phyloP scores from a whole-genome alignment of 1,140 invertebrate species.

The Watersipora subatra region DNA sequence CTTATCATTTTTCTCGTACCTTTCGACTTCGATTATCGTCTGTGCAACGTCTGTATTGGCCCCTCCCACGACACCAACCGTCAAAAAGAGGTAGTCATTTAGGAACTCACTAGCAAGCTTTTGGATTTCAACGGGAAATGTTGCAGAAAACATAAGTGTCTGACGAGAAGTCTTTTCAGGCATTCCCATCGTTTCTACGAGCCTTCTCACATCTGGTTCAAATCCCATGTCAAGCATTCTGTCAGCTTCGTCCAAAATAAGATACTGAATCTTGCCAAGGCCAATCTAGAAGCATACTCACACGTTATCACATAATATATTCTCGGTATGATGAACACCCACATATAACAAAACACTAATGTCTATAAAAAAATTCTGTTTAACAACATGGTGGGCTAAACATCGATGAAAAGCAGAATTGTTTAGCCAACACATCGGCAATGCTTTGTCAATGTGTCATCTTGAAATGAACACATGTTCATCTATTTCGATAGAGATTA shows the following conservation, averaged over 20 bases:
- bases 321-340: too few species aligned
- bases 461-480: too few species aligned
- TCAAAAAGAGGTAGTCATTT: constrained; percentile 62
- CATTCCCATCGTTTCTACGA: constrained; percentile 64
- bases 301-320: too few species aligned
- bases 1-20: constrained; percentile 56
- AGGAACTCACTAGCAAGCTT: constrained; percentile 58
- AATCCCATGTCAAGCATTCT: constrained; percentile 86
- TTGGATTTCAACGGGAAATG: constrained; percentile 72
- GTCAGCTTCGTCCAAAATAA: constrained; percentile 91
- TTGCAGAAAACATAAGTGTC: constrained; percentile 84
- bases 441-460: too few species aligned
- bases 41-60: constrained; percentile 82
- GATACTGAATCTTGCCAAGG: constrained; percentile 57
- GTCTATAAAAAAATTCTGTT: constrained; percentile 6
- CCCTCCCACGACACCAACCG: constrained; percentile 72
- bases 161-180: constrained; percentile 52
- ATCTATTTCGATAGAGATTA: too few species aligned
- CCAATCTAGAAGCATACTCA: constrained; percentile 24
- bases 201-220: constrained; percentile 56
- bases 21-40: constrained; percentile 55
- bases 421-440: too few species aligned
- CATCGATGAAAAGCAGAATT: too few species aligned
- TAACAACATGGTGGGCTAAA: too few species aligned
- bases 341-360: constrained; percentile 4